Base-by-base conservation (phyloP, 2,797 vertebrate genomes). In the Rhynchonycteris naso region DNA sequence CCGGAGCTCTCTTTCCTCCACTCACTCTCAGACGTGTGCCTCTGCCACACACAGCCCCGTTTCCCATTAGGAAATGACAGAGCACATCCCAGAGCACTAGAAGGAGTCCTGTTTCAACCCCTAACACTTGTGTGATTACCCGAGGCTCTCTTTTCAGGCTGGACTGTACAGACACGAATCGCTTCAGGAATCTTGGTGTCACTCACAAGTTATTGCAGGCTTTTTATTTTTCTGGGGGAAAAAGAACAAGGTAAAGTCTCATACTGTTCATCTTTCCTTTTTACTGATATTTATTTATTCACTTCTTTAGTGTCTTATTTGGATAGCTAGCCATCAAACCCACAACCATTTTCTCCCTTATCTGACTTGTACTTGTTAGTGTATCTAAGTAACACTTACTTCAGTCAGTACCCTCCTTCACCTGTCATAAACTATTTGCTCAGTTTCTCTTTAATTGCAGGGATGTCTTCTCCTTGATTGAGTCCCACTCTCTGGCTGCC, bases 61-160 rank as follows among this genome's bases (percentile, higher is more conserved):
- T 43, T 95, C 69, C 81, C 81, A 84, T 88, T 95, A 96, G 92
- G 47, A 91, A 95, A 96, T 88, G 58, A 78, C 93, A 75, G 43
- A 56, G 9, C 24, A 65, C 13, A 52, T 63, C 63, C 47, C 43
- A 81, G 33, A 86, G 58, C 69, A 87, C 76, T 79, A 83, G 66
- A 47, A 75, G 74, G 78, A 90, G 35, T 50, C 61, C 28, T 24
- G 26, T 88, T 94, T 90, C 24, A 71, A n/a, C 43, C 69, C 26
- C 35, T 56, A n/a, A 76, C 80, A 54, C 78, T 90, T 93, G 56
- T 33, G 63, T 72, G 80, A 86, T 92, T 71, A 21, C 38, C 47
- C 93, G 16, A 81, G 22, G 33, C 9, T 85, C 11, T 82, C 58
- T 35, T 88, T 91, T 74, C 63, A 58, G 71, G 58, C 35, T 10